Conservation (phyloP, 2,888 invertebrate genomes). For the Prenolepis imparis region DNA sequence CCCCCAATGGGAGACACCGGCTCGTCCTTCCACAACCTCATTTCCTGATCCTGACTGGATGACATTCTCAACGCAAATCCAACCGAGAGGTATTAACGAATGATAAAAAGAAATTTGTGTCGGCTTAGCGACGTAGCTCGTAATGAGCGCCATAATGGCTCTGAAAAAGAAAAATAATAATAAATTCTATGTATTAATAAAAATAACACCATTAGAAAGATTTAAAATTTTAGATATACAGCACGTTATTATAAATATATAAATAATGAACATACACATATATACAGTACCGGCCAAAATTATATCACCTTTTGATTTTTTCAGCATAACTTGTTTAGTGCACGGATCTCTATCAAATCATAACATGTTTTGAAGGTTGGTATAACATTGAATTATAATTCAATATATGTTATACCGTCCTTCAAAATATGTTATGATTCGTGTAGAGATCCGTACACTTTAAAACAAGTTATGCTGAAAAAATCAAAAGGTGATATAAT, state of each 20-base stretch:
- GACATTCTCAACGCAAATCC: conserved; percentile 78
- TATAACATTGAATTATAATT: too few relatives aligned
- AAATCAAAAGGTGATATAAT: too few relatives aligned
- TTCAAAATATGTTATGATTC: too few relatives aligned
- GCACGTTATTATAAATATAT: background rate
- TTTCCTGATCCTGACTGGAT: conserved; percentile 76
- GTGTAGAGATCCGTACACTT: too few relatives aligned
- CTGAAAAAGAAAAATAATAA: conserved; percentile 88
- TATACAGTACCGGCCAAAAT: too few relatives aligned
- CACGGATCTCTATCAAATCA: too few relatives aligned
- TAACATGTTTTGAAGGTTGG: too few relatives aligned
- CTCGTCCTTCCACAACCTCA: conserved; percentile 87
- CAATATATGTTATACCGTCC: too few relatives aligned
- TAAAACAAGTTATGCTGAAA: too few relatives aligned
- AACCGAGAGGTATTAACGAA: conserved; percentile 77
- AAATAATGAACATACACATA: background rate
- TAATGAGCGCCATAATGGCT: conserved; percentile 93
- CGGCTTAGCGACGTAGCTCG: conserved; percentile 89
- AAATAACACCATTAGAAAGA: conserved; percentile 20
- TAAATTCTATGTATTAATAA: background rate
- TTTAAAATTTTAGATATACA: background rate
- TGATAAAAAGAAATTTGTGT: conserved; percentile 87
- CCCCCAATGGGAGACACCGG: conserved; percentile 87
- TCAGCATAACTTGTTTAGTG: too few relatives aligned
- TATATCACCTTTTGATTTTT: too few relatives aligned